phyloP scores from a whole-genome alignment of 2,888 invertebrate species.

The Ctenicera cuprea region DNA sequence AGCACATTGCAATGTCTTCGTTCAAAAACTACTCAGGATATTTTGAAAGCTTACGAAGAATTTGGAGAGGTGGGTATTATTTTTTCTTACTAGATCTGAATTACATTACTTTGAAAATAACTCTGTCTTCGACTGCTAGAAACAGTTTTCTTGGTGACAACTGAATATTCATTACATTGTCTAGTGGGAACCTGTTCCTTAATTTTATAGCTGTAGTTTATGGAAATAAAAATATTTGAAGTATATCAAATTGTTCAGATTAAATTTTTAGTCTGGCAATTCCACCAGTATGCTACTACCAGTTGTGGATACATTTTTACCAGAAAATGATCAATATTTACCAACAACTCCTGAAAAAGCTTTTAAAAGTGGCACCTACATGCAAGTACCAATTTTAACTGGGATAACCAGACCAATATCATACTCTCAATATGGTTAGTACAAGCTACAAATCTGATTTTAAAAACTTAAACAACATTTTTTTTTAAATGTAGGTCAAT shows the following conservation, averaged over 20 bases:
- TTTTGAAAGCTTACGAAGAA: conserved; percentile 76
- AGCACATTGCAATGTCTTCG: conserved; percentile 78
- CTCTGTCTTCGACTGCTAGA: too few species aligned
- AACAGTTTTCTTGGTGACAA: too few species aligned
- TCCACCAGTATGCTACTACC: conserved; percentile 78
- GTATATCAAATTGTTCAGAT: too few species aligned
- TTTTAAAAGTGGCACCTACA: conserved; percentile 74
- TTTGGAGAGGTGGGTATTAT: conserved; percentile 71
- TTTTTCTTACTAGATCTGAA: neutral
- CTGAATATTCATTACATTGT: too few species aligned
- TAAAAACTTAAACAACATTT: neutral
- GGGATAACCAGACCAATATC: conserved; percentile 79
- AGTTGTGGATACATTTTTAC: conserved; percentile 78
- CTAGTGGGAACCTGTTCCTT: too few species aligned
- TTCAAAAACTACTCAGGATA: conserved; percentile 76
- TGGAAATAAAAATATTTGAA: too few species aligned
- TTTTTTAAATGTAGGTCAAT: conserved; percentile 72
- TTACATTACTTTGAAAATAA: neutral
- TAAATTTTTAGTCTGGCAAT: conserved; percentile 77
- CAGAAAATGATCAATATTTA: conserved; percentile 78
- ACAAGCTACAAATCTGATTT: neutral
- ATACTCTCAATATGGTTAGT: conserved; percentile 62
- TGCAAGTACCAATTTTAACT: conserved; percentile 80
- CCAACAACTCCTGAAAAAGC: conserved; percentile 75
- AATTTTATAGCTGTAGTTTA: too few species aligned